Evolutionary conservation across 2,888 invertebrate species (phyloP), one percentile per base, ranked within the genome.

Genomic region (Drosophila subsilvestris): DNA sequence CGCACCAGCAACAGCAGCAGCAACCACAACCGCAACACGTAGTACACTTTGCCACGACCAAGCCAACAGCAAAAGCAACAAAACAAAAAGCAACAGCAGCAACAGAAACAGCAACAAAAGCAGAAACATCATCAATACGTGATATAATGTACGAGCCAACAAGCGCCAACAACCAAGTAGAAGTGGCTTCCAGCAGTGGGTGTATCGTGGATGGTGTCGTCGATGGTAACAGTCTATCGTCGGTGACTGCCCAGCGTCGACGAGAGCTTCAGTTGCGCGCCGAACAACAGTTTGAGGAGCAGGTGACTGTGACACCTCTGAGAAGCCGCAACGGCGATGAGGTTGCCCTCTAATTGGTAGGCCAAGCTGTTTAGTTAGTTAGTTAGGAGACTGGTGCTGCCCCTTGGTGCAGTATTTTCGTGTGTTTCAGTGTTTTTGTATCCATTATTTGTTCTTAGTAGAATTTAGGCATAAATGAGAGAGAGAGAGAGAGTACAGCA

Each of bases 321-420:
- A 57, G 79, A 63, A 85, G 79, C 10, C 79, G 78, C 29, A 89
- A 90, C 50, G 90, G 89, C 14, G 90, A 90, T 57, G 90, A 90
- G 79, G 88, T 90, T 75, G 90, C 90, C 51, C 89, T 90, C 51
- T 90, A 86, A 90, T 50, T 54, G 43, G 49, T 32, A 50, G 49
- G 45, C 51, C 53, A 48, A 37, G 37, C 37, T 37, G 50, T 56
- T 75, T 74, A 48, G 32, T 60, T 74, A 61, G 48, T 48, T 59
- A 49, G 57, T 49, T 53, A 57, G 74, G 75, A 74, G 74, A 73
- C 74, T 74, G 74, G 74, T 68, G 37, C 74, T 74, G 74, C 74
- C 63, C 51, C 50, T 37, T n/a, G 61, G 63, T 44, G 74, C 74
- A 74, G 74, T 59, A 48, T 63, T 74, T 32, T 25, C 22, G 49